These are phyloP conservation scores for Belonocnema kinseyi DNA, from an alignment of 1,140 invertebrate genomes.

Conservation along the genomic window DNA sequence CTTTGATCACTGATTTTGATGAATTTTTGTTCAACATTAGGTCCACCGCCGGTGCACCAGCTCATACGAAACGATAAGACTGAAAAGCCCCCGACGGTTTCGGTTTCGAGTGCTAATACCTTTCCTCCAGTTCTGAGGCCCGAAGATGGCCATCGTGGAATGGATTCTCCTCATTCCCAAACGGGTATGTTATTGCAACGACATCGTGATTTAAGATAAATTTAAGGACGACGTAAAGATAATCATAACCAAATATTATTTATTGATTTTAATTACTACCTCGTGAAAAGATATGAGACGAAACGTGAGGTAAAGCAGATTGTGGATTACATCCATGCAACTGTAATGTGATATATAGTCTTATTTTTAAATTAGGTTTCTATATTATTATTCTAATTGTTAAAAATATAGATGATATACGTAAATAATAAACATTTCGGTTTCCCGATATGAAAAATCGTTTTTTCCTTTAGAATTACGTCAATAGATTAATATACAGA, in stretches of 20 bases:
- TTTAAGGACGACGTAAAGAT: constrained; percentile 9
- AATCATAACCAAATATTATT: constrained; percentile 15
- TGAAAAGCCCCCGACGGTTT: constrained; percentile 73
- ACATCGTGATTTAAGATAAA: not conserved
- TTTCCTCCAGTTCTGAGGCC: constrained; percentile 73
- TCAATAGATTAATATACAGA: not conserved
- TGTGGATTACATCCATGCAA: not conserved
- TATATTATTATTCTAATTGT: not conserved
- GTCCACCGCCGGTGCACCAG: constrained; percentile 74
- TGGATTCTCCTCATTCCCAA: constrained; percentile 75
- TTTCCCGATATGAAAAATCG: not conserved
- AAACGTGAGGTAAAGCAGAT: not conserved
- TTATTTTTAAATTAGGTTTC: not conserved
- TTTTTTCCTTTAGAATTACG: not conserved
- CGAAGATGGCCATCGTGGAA: constrained; percentile 72
- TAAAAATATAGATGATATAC: not conserved
- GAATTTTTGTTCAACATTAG: constrained; percentile 44
- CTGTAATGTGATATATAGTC: not conserved
- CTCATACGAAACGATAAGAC: constrained; percentile 76
- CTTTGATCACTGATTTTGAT: no score
- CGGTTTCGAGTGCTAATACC: constrained; percentile 73
- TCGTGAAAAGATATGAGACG: not conserved
- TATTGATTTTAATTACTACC: constrained; percentile 9
- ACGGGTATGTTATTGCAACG: constrained; percentile 66
- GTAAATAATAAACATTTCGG: not conserved